Percentiles rank a stretch among this genome's conserved stretches.
These are phyloP conservation scores for Tolmerus cingulatus DNA, from an alignment of 2,888 invertebrate genomes.

Conservation along the genomic window DNA sequence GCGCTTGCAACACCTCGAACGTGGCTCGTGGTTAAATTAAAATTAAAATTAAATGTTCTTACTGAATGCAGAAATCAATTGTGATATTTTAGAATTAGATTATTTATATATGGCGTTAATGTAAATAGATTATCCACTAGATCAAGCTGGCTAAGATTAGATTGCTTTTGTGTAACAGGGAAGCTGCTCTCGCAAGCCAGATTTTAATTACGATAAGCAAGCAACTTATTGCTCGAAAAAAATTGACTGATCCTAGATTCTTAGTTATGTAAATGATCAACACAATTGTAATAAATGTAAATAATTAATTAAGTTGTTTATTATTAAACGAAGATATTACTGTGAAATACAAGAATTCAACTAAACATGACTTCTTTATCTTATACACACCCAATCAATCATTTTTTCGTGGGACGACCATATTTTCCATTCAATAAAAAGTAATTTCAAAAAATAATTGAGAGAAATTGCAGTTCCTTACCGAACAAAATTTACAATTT, in stretches of 20 bases:
- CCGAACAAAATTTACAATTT: too few species aligned
- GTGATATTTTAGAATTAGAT: conserved; percentile 24
- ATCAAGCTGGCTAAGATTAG: not conserved
- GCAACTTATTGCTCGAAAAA: not conserved
- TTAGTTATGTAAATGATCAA: not conserved
- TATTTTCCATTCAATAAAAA: too few species aligned
- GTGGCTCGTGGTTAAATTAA: not conserved
- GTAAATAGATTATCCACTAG: not conserved
- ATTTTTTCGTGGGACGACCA: not conserved
- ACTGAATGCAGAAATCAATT: not conserved
- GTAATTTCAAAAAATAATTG: too few species aligned
- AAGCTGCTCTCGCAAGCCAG: not conserved
- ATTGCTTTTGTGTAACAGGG: not conserved
- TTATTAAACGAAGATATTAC: not conserved
- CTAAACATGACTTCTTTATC: not conserved
- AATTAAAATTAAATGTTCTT: not conserved
- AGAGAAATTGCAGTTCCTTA: too few species aligned
- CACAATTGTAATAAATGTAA: conserved; percentile 19
- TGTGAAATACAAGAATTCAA: not conserved
- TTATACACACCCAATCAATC: not conserved
- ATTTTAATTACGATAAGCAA: not conserved
- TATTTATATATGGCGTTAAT: not conserved
- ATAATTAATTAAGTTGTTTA: not conserved
- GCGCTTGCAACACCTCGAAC: not conserved
- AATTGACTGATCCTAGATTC: conserved; percentile 3